phyloP scores from a whole-genome alignment of 2,113 vertebrate species.

The Ptychochromis oligacanthus region DNA sequence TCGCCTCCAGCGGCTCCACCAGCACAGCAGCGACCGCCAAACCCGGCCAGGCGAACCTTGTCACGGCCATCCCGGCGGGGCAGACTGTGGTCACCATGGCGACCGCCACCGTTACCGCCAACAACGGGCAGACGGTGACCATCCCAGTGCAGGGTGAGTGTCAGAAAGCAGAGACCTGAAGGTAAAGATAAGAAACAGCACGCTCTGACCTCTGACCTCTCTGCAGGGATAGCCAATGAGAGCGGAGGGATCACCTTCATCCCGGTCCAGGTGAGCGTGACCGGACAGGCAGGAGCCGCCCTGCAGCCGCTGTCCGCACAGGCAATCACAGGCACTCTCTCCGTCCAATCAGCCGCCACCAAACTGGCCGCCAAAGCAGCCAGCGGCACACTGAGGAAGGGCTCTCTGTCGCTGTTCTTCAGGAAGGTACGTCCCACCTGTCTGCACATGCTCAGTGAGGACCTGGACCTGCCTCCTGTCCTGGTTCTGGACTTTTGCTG shows the following conservation, averaged over 20 bases:
- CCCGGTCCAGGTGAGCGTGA: slow-evolving; percentile 79
- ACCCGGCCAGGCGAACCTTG: slow-evolving; percentile 80
- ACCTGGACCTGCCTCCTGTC: neutral
- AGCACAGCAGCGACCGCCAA: slow-evolving; percentile 69
- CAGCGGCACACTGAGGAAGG: slow-evolving; percentile 81
- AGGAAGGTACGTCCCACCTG: slow-evolving; percentile 84
- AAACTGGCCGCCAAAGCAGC: slow-evolving; percentile 71
- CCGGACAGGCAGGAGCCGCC: slow-evolving; percentile 78
- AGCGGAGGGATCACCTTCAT: slow-evolving; percentile 87
- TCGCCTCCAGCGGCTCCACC: slow-evolving; percentile 73
- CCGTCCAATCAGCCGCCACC: slow-evolving; percentile 65
- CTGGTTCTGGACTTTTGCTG: neutral
- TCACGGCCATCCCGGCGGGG: slow-evolving; percentile 83
- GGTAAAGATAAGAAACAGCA: neutral
- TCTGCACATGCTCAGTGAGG: neutral
- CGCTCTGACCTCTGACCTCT: slow-evolving; percentile 10
- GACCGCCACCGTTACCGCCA: slow-evolving; percentile 84
- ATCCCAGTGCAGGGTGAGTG: slow-evolving; percentile 87
- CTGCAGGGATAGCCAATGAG: slow-evolving; percentile 91
- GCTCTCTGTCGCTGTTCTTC: slow-evolving; percentile 94
- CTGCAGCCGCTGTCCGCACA: slow-evolving; percentile 83
- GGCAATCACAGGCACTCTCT: slow-evolving; percentile 70
- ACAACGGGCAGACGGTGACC: slow-evolving; percentile 82
- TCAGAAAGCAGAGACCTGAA: neutral
- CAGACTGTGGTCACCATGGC: slow-evolving; percentile 91